These are phyloP conservation scores for Sebastes kiyomatsui DNA, from an alignment of 2,797 vertebrate genomes.

Conservation along the genomic window DNA sequence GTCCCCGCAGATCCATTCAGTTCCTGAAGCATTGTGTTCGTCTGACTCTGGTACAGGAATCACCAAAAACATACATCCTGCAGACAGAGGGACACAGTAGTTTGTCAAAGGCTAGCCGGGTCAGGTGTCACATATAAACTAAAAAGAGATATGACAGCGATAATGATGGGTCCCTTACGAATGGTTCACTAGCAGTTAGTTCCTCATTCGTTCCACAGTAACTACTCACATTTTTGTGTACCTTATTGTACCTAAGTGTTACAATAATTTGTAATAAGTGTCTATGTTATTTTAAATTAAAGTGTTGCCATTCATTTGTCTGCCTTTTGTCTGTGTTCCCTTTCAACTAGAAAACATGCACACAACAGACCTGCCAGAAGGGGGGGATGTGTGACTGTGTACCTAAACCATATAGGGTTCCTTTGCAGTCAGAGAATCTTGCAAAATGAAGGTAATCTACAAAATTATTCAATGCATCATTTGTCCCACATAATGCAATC, in stretches of 20 bases:
- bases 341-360: neutral
- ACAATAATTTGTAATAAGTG: too few relatives aligned
- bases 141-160: slow-evolving; percentile 5
- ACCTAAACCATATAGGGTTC: neutral
- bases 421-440: neutral
- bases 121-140: neutral
- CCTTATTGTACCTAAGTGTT: slow-evolving; percentile 80
- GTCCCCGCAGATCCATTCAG: slow-evolving; percentile 93
- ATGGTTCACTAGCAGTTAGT: too few relatives aligned
- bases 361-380: neutral
- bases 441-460: neutral
- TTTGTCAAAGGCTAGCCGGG: neutral
- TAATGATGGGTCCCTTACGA: slow-evolving; percentile 76
- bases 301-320: neutral
- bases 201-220: too few relatives aligned
- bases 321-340: neutral
- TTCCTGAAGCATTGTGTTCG: slow-evolving; percentile 78
- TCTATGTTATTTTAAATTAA: too few relatives aligned
- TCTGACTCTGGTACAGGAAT: slow-evolving; percentile 86
- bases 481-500: neutral
- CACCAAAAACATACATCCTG: slow-evolving; percentile 98
- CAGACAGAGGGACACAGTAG: slow-evolving; percentile 4
- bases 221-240: too few relatives aligned
- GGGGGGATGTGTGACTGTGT: neutral
- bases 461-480: neutral